These are phyloP conservation scores for Drosophila quinaria DNA, from an alignment of 2,888 invertebrate genomes.

Conservation along the genomic window DNA sequence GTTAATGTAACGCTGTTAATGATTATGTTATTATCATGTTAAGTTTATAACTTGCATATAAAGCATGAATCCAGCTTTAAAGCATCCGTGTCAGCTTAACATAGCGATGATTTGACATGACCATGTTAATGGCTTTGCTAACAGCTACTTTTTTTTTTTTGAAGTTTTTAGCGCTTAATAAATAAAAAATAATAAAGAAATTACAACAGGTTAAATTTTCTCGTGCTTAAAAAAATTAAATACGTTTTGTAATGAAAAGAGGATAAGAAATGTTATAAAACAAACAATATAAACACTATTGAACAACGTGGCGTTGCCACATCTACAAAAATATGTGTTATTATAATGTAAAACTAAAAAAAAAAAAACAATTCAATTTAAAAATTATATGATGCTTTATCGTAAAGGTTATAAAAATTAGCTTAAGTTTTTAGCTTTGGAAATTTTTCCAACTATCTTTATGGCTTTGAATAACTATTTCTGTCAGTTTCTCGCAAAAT, in stretches of 20 bases:
- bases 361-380: neutral
- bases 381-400: too few species aligned
- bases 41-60: neutral
- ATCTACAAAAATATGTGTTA: neutral
- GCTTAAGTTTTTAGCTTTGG: neutral
- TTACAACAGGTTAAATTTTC: neutral
- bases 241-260: neutral
- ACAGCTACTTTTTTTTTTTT: neutral
- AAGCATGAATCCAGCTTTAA: slow-evolving; percentile 1
- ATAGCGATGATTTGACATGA: neutral
- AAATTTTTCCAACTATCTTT: neutral
- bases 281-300: too few species aligned
- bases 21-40: slow-evolving; percentile 1
- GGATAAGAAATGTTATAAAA: neutral
- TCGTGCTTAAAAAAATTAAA: too few species aligned
- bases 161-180: neutral
- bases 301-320: neutral
- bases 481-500: neutral
- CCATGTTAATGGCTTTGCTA: neutral
- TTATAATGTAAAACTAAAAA: neutral
- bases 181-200: neutral
- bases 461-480: neutral
- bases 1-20: slow-evolving; percentile 3
- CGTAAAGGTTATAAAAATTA: neutral
- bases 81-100: neutral